A percentile compares a stretch with the other conserved stretches of the same genome.
These are phyloP conservation scores for Macroramphosus scolopax DNA, from an alignment of 2,797 vertebrate species.

Conservation along the genomic window DNA sequence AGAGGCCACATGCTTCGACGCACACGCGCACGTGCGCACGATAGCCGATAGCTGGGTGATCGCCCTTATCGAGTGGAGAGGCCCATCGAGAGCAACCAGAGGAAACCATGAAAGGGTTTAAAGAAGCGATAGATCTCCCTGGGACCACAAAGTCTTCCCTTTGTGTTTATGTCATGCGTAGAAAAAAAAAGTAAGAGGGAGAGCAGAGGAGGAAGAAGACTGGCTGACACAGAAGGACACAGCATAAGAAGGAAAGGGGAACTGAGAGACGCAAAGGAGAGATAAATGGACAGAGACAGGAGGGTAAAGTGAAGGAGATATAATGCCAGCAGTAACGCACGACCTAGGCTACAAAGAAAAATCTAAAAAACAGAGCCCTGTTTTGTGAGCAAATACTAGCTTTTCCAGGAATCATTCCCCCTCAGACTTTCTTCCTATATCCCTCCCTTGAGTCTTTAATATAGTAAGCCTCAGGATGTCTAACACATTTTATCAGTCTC, in stretches of 20 bases:
- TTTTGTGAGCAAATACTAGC: no score
- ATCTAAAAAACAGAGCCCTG: no score
- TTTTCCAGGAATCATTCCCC: no score
- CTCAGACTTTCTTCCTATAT: no score
- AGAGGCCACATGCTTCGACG: slow-evolving; percentile 29
- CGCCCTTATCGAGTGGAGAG: slow-evolving; percentile 48
- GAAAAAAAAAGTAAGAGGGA: slow-evolving; percentile 35
- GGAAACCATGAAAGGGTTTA: slow-evolving; percentile 52
- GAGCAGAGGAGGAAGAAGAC: slow-evolving; percentile 30
- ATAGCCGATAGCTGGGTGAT: slow-evolving; percentile 48
- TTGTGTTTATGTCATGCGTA: slow-evolving; percentile 51
- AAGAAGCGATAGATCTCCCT: slow-evolving; percentile 61
- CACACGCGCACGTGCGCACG: slow-evolving; percentile 6
- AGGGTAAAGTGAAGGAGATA: slow-evolving; percentile 56
- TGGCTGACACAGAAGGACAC: slow-evolving; percentile 61
- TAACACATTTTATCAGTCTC: no score
- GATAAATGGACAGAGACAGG: slow-evolving; percentile 58
- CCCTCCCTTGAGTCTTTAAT: no score
- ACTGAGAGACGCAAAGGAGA: slow-evolving; percentile 28
- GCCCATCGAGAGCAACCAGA: slow-evolving; percentile 54
- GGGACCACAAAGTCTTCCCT: slow-evolving; percentile 43
- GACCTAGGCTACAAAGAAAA: slow-evolving; percentile 48
- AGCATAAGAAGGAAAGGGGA: slow-evolving; percentile 45
- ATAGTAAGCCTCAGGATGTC: no score
- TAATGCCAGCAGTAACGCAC: slow-evolving; percentile 41